Conservation (phyloP, 2,113 vertebrate species). For the Boleophthalmus pectinirostris region DNA sequence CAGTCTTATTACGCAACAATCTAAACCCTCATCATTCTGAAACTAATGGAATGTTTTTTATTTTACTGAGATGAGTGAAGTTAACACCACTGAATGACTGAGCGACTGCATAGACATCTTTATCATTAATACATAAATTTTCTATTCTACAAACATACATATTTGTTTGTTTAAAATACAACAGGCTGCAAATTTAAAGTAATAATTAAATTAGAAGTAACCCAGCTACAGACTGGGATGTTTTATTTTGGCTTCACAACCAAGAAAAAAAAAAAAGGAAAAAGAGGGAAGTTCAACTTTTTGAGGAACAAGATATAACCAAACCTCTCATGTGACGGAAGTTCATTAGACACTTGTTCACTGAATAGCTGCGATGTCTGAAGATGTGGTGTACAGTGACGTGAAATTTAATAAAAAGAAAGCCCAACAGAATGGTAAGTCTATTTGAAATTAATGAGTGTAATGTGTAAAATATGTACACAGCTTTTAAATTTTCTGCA, state of each 20-base stretch:
- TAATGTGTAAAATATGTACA: background rate
- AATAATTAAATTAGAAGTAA: too few relatives aligned
- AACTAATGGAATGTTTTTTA: too few relatives aligned
- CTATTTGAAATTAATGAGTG: background rate
- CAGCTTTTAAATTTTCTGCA: background rate
- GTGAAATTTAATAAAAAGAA: constrained; percentile 23
- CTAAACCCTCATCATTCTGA: too few relatives aligned
- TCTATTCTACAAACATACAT: too few relatives aligned
- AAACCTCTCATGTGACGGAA: background rate
- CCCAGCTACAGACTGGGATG: too few relatives aligned
- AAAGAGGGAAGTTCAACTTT: background rate
- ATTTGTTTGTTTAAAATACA: too few relatives aligned
- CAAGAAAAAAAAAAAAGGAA: background rate
- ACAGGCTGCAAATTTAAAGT: too few relatives aligned
- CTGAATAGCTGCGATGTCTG: constrained; percentile 30
- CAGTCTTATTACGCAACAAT: too few relatives aligned
- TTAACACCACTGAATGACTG: too few relatives aligned
- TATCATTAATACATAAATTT: too few relatives aligned
- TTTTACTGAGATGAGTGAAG: too few relatives aligned
- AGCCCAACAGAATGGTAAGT: constrained; percentile 35
- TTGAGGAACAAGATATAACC: background rate
- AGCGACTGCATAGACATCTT: too few relatives aligned
- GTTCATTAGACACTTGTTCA: background rate
- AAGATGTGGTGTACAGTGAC: constrained; percentile 37
- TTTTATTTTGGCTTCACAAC: background rate